Base-by-base conservation (phyloP, 2,113 vertebrate genomes). In the Mesitornis unicolor region DNA sequence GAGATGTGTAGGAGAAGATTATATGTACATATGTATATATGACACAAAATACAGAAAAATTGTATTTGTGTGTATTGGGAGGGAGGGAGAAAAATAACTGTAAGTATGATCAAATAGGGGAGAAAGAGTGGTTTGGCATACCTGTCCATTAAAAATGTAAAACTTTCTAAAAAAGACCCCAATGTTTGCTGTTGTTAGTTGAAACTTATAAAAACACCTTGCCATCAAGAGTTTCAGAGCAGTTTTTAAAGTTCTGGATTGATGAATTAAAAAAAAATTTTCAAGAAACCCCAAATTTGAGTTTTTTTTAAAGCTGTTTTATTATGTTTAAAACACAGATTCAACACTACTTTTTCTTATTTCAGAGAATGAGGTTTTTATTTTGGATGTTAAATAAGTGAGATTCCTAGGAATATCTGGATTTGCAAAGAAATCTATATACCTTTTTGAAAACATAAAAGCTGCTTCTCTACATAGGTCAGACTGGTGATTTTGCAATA, bases 121-220 rank as follows among this genome's bases (percentile, higher is more conserved):
- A 90, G 43, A 69, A 76, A n/a, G 5, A 0, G 0, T 63, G 21
- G 13, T 87, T 87, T 79, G 51, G 9, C 19, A 22, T 42, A 63
- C 6, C 2, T 26, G 10, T 68, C 38, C 63, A 8, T 47, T 63
- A 84, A 84, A 78, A 57, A 70, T 31, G 13, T 0, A 2, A 13
- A 54, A n/a, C 31, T 61, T 67, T 2, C 5, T 65, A 8, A 65
- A 50, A 13, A 13, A 16, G 15, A 21, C n/a, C n/a, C n/a, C n/a
- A n/a, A n/a, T n/a, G 7, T 38, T 86, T 65, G 31, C 40, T 0
- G 0, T 17, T 61, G 4, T 74, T 57, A 56, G 11, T 38, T 78
- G 61, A 56, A 79, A 45, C 8, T 51, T 35, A 33, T 1, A 33
- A 48, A 85, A 38, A 12, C 5, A 71, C 18, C 38, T 84, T 0